These are phyloP conservation scores for Zoanthus sociatus DNA, from an alignment of 92 coral and sea anemone species.

Conservation along the genomic window DNA sequence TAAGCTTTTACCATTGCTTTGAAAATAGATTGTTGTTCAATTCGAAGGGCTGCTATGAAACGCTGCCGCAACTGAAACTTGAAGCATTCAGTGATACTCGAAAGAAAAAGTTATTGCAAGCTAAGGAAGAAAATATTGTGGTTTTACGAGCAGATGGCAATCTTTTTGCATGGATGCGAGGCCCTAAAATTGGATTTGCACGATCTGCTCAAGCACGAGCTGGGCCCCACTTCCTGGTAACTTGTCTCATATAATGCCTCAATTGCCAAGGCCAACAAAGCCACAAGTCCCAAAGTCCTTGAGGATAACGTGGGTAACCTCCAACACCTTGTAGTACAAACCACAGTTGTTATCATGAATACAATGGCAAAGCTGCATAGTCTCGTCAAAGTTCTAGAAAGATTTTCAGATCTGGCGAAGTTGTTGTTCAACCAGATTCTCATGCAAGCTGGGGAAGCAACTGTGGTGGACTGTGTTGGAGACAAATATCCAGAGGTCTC, in stretches of 20 bases:
- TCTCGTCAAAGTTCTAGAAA: constrained; percentile 53
- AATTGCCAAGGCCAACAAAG: constrained; percentile 67
- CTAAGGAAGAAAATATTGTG: constrained; percentile 46
- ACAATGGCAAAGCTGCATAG: constrained; percentile 72
- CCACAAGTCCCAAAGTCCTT: constrained; percentile 62
- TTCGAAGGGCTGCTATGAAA: constrained; percentile 62
- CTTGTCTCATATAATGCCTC: constrained; percentile 62
- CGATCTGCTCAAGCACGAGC: constrained; percentile 59
- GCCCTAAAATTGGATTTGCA: constrained; percentile 63
- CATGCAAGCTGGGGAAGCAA: constrained; percentile 59
- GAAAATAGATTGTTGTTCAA: constrained; percentile 47
- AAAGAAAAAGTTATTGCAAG: constrained; percentile 51
- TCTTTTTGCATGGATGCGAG: constrained; percentile 68
- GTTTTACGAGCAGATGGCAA: constrained; percentile 69
- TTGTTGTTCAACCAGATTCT: constrained; percentile 48
- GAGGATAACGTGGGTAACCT: constrained; percentile 58
- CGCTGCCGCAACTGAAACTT: constrained; percentile 70
- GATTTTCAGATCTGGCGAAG: constrained; percentile 64
- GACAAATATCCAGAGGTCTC: constrained; percentile 67
- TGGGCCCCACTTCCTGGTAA: constrained; percentile 77
- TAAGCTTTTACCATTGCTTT: too few relatives aligned
- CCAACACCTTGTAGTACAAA: constrained; percentile 44
- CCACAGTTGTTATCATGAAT: constrained; percentile 68
- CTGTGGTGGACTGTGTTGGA: constrained; percentile 61
- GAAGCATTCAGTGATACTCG: constrained; percentile 54